phyloP scores from a whole-genome alignment of 64 coral and sea anemone species.

The Astreopora myriophthalma region DNA sequence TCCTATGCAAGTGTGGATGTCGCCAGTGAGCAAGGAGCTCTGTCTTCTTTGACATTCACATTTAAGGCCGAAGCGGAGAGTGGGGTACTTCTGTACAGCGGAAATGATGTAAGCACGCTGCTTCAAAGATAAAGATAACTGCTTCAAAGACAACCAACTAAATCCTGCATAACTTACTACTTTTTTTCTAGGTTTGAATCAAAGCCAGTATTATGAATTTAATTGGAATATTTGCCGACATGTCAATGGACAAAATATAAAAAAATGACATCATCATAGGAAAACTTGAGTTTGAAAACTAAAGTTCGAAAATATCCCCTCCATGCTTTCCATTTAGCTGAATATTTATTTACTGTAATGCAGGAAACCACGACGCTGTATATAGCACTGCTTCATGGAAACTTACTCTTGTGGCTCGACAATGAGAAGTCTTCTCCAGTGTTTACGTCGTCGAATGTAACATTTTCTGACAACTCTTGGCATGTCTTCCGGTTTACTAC shows the following conservation, averaged over 20 bases:
- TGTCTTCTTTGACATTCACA: conserved; percentile 52
- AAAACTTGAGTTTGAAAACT: no score
- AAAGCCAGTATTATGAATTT: no score
- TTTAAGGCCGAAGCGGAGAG: conserved; percentile 79
- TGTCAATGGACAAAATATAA: not conserved
- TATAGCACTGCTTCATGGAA: not conserved
- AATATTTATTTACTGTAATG: not conserved
- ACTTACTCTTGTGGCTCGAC: not conserved
- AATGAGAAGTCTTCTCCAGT: not conserved
- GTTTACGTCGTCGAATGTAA: not conserved
- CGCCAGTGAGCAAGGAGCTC: not conserved
- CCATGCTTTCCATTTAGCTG: not conserved
- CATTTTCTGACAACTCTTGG: conserved; percentile 20
- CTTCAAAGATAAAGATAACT: not conserved
- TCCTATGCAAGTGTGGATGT: conserved; percentile 29
- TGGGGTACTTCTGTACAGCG: conserved; percentile 80
- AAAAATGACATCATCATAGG: no score
- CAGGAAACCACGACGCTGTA: not conserved
- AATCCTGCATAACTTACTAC: not conserved
- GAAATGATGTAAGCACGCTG: conserved; percentile 32
- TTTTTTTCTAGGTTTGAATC: no score
- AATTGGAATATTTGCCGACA: no score
- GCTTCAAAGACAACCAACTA: not conserved
- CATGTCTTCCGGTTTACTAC: not conserved
- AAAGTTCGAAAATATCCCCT: no score